Percentiles rank a stretch among this genome's conserved stretches.
phyloP scores from a whole-genome alignment of 2,113 vertebrate species.

The Lepidothrix coronata region DNA sequence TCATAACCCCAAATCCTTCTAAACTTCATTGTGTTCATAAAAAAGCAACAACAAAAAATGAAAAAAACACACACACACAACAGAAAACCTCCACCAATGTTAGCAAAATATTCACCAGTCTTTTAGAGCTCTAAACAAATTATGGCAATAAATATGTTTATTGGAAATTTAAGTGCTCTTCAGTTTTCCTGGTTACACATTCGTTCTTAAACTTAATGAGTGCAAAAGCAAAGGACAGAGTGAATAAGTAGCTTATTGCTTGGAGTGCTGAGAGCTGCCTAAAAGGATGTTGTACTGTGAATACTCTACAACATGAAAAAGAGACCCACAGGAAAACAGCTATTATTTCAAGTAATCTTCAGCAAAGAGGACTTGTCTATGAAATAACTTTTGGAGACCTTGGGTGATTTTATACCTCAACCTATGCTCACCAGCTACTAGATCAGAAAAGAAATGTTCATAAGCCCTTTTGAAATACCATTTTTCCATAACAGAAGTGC shows the following conservation, averaged over 20 bases:
- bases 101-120: not conserved
- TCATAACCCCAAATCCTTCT: too few relatives aligned
- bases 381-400: not conserved
- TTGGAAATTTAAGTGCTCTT: not conserved
- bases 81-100: not conserved
- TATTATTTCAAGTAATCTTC: not conserved
- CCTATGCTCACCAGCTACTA: not conserved
- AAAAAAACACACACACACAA: not conserved
- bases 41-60: not conserved
- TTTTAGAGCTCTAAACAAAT: not conserved
- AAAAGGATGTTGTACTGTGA: not conserved
- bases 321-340: not conserved
- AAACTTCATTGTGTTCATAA: not conserved
- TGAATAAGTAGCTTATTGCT: not conserved
- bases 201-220: not conserved
- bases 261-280: not conserved
- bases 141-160: not conserved
- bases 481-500: not conserved
- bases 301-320: not conserved
- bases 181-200: not conserved
- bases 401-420: not conserved
- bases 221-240: not conserved
- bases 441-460: not conserved
- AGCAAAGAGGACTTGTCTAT: not conserved
- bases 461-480: not conserved